A percentile compares a stretch with the other conserved stretches of the same genome.
Conservation (phyloP, 1,140 invertebrate genomes). For the Drusus annulatus region DNA sequence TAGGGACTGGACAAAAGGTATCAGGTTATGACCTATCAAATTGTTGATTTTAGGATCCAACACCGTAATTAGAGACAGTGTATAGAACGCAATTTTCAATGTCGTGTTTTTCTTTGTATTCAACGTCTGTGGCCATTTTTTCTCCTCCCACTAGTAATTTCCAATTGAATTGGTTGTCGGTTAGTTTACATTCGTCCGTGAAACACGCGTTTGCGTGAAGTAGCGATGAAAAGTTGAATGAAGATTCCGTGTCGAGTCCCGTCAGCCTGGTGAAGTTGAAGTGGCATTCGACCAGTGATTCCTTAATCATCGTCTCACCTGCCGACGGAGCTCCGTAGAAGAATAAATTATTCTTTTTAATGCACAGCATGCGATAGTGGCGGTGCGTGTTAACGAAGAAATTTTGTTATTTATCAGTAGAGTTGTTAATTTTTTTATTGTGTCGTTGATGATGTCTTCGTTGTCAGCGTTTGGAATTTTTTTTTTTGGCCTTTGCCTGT, state of each 20-base stretch:
- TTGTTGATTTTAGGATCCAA: too few relatives aligned
- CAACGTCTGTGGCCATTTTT: conserved; percentile 60
- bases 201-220: conserved; percentile 60
- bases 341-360: conserved; percentile 21
- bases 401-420: too few relatives aligned
- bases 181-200: conserved; percentile 62
- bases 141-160: conserved; percentile 58
- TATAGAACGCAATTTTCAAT: conserved; percentile 38
- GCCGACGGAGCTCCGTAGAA: conserved; percentile 11
- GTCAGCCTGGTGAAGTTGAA: conserved; percentile 1
- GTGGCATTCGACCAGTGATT: conserved; percentile 6
- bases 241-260: conserved; percentile 25
- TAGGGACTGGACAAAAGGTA: too few relatives aligned
- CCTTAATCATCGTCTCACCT: conserved; percentile 4
- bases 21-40: too few relatives aligned
- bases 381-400: too few relatives aligned
- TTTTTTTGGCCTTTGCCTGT: too few relatives aligned
- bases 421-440: too few relatives aligned
- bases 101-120: conserved; percentile 59
- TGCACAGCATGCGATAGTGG: too few relatives aligned
- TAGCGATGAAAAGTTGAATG: conserved; percentile 58
- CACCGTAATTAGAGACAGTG: background rate
- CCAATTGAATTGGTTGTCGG: conserved; percentile 62
- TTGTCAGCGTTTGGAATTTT: too few relatives aligned
- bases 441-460: too few relatives aligned